phyloP scores from a whole-genome alignment of 2,888 invertebrate genomes.

The Drosophila formosana region DNA sequence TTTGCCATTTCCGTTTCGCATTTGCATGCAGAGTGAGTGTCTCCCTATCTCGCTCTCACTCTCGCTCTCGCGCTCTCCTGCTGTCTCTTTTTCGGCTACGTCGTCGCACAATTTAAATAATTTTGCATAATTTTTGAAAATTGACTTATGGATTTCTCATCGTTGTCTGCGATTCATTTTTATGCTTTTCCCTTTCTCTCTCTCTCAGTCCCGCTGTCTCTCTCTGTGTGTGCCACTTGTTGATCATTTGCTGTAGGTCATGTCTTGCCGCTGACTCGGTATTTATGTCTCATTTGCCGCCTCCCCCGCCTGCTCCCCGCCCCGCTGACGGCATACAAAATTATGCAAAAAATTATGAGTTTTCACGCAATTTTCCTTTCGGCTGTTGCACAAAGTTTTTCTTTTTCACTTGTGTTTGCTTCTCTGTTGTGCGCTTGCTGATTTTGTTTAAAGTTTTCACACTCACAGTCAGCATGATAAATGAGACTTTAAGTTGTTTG shows the following conservation, averaged over 20 bases:
- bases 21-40: constrained; percentile 69
- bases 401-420: constrained; percentile 31
- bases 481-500: constrained; percentile 84
- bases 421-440: not conserved
- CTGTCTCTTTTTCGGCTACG: constrained; percentile 60
- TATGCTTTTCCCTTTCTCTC: constrained; percentile 38
- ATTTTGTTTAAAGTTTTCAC: constrained; percentile 63
- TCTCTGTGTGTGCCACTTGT: constrained; percentile 68
- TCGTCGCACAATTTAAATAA: constrained; percentile 81
- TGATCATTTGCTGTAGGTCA: constrained; percentile 82
- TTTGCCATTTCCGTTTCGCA: constrained; percentile 80
- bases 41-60: constrained; percentile 12
- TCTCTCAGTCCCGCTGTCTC: constrained; percentile 24
- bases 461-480: constrained; percentile 71
- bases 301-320: not conserved
- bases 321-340: constrained; percentile 44
- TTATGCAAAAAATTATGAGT: constrained; percentile 72
- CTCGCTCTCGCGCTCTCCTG: constrained; percentile 68
- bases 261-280: constrained; percentile 63
- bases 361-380: constrained; percentile 54
- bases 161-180: constrained; percentile 73
- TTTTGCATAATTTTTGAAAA: constrained; percentile 84
- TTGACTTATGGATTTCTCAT: constrained; percentile 82
- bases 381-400: constrained; percentile 62
- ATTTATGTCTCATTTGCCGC: constrained; percentile 61